Conservation (phyloP, 2,113 vertebrate genomes). For the Ptilorrhoa leucosticta region DNA sequence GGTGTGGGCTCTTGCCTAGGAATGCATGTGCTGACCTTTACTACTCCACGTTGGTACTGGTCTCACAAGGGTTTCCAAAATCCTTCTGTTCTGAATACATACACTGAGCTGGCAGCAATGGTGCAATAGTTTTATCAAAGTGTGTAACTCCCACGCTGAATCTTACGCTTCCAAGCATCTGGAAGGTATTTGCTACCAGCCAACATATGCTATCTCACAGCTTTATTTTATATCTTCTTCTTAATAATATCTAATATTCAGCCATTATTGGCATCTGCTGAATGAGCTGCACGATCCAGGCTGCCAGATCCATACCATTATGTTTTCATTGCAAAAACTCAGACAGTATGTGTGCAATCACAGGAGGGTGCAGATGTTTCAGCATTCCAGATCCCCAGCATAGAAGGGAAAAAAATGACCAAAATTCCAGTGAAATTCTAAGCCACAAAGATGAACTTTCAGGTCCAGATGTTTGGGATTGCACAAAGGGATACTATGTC, state of each 20-base stretch:
- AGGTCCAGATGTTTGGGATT: not conserved
- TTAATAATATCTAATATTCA: slow-evolving; percentile 13
- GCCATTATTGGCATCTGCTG: not conserved
- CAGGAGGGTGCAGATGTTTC: not conserved
- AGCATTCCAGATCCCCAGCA: not conserved
- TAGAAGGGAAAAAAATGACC: not conserved
- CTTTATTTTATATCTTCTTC: not conserved
- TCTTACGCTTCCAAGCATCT: not conserved
- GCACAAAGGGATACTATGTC: not conserved
- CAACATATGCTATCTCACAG: not conserved
- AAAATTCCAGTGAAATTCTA: not conserved
- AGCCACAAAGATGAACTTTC: not conserved
- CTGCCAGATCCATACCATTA: not conserved
- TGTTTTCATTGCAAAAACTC: not conserved
- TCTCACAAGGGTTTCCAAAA: not conserved
- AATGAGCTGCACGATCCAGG: not conserved
- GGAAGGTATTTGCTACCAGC: not conserved
- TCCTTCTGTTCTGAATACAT: not conserved
- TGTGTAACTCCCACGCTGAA: fast-evolving
- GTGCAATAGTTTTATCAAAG: not conserved
- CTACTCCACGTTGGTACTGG: not conserved
- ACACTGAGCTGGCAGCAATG: not conserved
- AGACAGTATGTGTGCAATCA: fast-evolving
- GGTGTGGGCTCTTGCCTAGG: not conserved
- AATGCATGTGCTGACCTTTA: not conserved